Percentiles rank a stretch among this genome's conserved stretches.
Evolutionary conservation across 2,113 vertebrate genomes (phyloP).

Genomic region (Eulacestoma nigropectus): DNA sequence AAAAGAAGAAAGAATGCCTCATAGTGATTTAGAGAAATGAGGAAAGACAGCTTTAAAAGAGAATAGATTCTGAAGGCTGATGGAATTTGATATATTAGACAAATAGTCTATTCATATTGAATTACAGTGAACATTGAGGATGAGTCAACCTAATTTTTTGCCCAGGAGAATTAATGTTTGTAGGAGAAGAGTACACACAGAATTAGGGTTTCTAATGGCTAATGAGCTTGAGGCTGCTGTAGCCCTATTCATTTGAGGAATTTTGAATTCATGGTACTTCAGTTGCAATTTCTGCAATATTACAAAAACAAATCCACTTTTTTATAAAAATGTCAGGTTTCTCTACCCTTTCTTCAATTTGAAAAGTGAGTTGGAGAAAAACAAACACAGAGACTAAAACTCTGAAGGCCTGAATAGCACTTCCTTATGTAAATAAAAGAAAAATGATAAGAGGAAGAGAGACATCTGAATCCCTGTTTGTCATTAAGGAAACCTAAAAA

Average conservation of each 20-base stretch:
- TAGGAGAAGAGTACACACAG: background rate
- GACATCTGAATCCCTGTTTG: background rate
- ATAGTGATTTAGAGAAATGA: background rate
- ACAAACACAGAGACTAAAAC: background rate
- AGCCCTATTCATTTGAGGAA: background rate
- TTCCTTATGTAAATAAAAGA: background rate
- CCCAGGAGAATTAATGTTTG: background rate
- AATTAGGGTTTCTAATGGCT: background rate
- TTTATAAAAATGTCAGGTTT: background rate
- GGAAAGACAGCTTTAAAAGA: background rate
- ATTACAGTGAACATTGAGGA: background rate
- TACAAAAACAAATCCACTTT: background rate
- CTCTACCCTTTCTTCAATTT: background rate
- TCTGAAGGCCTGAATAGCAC: background rate
- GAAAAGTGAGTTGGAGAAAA: background rate
- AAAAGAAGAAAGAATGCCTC: background rate
- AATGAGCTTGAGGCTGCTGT: background rate
- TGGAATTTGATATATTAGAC: background rate
- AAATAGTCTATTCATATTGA: background rate
- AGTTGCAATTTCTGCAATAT: background rate
- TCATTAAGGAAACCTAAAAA: background rate
- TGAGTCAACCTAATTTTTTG: background rate
- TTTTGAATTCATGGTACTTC: background rate
- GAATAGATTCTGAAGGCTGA: background rate
- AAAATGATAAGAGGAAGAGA: background rate